Evolutionary conservation across 2,888 invertebrate species (phyloP).

Genomic region (Philereme transversata): DNA sequence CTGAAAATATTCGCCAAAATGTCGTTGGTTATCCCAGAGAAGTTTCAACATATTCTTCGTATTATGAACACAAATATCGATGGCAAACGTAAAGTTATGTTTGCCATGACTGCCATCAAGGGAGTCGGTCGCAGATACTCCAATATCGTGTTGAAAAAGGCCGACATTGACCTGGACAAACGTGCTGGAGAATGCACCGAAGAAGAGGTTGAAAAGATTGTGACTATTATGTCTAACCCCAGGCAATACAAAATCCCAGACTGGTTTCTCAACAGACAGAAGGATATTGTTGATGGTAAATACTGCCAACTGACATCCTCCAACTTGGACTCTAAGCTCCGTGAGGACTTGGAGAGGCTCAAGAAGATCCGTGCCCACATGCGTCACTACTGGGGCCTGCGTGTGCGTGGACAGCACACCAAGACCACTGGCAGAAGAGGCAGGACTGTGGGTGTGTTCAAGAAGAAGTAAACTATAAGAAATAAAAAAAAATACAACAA

Average conservation of each 20-base stretch:
- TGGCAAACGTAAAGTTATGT: constrained; percentile 99
- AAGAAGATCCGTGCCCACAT: constrained; percentile 99
- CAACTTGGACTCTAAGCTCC: constrained; percentile 97
- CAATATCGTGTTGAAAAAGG: constrained; percentile 98
- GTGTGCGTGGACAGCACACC: constrained; percentile 99
- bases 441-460: constrained; percentile 99
- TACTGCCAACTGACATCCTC: constrained; percentile 97
- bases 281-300: constrained; percentile 99
- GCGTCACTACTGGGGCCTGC: constrained; percentile 99
- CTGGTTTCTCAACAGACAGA: constrained; percentile 99
- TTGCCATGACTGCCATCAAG: constrained; percentile 99
- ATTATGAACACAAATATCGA: constrained; percentile 99
- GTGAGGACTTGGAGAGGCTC: constrained; percentile 99
- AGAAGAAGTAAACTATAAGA: constrained; percentile 96
- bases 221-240: constrained; percentile 99
- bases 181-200: constrained; percentile 99
- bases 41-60: constrained; percentile 99
- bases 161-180: constrained; percentile 98
- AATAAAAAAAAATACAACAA: constrained; percentile 47
- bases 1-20: constrained; percentile 61
- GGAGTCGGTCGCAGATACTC: constrained; percentile 99
- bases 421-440: constrained; percentile 99
- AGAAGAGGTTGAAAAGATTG: constrained; percentile 98
- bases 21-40: constrained; percentile 98
- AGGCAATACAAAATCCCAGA: constrained; percentile 99